phyloP scores from a whole-genome alignment of 2,888 invertebrate genomes.

The Diabrotica balteata region DNA sequence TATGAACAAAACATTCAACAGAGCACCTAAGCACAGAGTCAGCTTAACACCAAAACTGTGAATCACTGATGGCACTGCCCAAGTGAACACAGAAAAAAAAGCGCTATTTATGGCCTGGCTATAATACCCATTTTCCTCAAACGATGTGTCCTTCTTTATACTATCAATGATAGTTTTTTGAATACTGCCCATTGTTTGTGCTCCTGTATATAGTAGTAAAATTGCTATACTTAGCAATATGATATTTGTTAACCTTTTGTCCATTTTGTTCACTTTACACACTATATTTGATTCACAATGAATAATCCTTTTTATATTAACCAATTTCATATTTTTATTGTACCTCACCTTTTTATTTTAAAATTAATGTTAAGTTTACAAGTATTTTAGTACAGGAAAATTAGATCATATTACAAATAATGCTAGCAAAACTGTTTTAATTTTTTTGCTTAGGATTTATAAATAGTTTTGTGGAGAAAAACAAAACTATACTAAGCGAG shows the following conservation, averaged over 20 bases:
- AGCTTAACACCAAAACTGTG: neutral
- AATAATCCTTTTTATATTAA: no score
- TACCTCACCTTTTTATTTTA: no score
- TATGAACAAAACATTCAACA: neutral
- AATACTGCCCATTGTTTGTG: neutral
- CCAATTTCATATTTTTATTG: no score
- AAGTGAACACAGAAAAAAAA: neutral
- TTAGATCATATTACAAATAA: no score
- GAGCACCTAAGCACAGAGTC: neutral
- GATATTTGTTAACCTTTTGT: neutral
- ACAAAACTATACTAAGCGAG: no score
- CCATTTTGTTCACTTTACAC: neutral
- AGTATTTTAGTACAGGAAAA: no score
- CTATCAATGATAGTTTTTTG: neutral
- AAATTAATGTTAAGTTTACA: no score
- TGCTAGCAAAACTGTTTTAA: no score
- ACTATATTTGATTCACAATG: no score
- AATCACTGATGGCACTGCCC: neutral
- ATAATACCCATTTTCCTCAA: neutral
- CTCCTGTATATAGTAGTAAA: neutral
- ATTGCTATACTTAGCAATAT: neutral
- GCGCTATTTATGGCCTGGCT: neutral
- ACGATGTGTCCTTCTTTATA: neutral
- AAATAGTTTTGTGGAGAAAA: no score
- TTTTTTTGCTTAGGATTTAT: no score